Conservation (phyloP, 2,888 invertebrate genomes). For the Drosophila mimica region DNA sequence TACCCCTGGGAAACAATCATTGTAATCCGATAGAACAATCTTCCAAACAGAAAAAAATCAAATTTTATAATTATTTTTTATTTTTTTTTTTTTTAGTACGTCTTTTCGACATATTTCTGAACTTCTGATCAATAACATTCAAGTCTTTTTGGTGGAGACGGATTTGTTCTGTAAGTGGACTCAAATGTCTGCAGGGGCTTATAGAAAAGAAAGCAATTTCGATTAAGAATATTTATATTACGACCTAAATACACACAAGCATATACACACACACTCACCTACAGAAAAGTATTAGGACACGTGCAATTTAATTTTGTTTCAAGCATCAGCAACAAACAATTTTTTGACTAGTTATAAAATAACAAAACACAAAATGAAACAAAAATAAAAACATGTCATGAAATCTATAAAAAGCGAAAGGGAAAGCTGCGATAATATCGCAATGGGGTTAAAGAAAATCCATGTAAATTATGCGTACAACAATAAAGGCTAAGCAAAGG, state of each 20-base stretch:
- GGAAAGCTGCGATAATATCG: conserved; percentile 42
- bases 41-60: background rate
- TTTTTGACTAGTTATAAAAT: conserved; percentile 47
- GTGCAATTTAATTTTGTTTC: conserved; percentile 53
- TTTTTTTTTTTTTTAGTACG: no score
- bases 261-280: conserved; percentile 14
- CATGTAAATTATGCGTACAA: conserved; percentile 76
- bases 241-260: conserved; percentile 18
- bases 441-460: conserved; percentile 36
- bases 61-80: no score
- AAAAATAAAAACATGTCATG: conserved; percentile 13
- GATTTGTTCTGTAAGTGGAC: background rate
- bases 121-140: background rate
- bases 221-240: conserved; percentile 26
- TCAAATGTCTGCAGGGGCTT: conserved; percentile 30
- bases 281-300: conserved; percentile 53
- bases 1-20: no score
- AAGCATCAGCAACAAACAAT: conserved; percentile 32
- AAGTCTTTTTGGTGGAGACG: no score
- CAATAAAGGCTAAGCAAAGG: conserved; percentile 53
- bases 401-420: conserved; percentile 26
- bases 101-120: background rate
- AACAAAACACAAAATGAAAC: conserved; percentile 17
- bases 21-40: background rate
- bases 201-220: conserved; percentile 16